Conservation (phyloP, 2,797 vertebrate genomes). For the Sebastes minor region DNA sequence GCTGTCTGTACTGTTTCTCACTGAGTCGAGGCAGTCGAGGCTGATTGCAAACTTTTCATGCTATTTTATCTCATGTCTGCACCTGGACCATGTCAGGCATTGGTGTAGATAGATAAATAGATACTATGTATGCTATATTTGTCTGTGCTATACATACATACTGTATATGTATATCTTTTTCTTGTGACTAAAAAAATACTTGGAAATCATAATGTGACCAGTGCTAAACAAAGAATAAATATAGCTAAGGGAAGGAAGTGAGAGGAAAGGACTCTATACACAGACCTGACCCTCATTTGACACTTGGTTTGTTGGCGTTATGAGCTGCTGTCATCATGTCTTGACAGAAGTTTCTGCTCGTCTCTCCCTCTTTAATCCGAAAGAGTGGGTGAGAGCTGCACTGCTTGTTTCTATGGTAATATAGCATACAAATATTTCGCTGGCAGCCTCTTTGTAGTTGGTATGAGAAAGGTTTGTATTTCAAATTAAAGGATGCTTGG, state of each 20-base stretch:
- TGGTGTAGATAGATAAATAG: no score
- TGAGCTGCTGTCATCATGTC: slow-evolving; percentile 36
- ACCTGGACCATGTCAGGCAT: not conserved
- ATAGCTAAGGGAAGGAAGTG: not conserved
- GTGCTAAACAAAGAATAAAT: not conserved
- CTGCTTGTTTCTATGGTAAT: slow-evolving; percentile 76
- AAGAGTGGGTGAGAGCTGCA: slow-evolving; percentile 51
- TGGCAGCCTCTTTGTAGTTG: slow-evolving; percentile 43
- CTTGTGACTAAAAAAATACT: not conserved
- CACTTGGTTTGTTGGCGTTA: not conserved
- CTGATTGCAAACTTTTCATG: not conserved
- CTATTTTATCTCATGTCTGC: not conserved
- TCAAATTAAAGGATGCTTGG: slow-evolving; percentile 31
- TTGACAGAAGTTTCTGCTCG: slow-evolving; percentile 34
- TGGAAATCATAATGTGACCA: not conserved
- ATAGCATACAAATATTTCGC: slow-evolving; percentile 59
- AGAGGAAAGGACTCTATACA: not conserved
- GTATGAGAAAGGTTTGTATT: slow-evolving; percentile 35
- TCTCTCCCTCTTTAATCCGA: slow-evolving; percentile 36
- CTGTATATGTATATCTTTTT: not conserved
- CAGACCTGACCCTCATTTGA: not conserved
- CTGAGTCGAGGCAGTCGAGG: not conserved
- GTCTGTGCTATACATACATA: not conserved
- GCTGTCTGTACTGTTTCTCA: not conserved
- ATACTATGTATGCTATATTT: no score